Evolutionary conservation across 92 coral and sea anemone species (phyloP).

Genomic region (Siderastrea siderea): DNA sequence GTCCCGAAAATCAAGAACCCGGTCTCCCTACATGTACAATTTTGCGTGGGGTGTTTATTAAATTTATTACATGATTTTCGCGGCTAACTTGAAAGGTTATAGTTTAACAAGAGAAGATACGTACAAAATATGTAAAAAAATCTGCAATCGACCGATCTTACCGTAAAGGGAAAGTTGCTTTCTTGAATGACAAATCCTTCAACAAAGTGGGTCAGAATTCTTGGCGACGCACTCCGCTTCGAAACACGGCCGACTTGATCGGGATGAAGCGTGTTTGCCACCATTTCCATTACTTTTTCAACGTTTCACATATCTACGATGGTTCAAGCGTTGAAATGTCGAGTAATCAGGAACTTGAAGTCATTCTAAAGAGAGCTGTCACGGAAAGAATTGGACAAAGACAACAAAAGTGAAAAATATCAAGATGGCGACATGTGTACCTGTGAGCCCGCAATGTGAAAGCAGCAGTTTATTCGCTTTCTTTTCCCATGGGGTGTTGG

Average conservation of each 20-base stretch:
- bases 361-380: background rate
- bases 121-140: background rate
- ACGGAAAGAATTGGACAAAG: constrained; percentile 29
- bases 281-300: constrained; percentile 87
- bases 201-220: constrained; percentile 92
- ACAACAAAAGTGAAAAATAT: constrained; percentile 19
- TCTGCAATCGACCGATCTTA: constrained; percentile 28
- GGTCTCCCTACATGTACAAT: too few relatives aligned
- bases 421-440: constrained; percentile 54
- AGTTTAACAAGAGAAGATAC: background rate
- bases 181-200: constrained; percentile 99
- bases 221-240: constrained; percentile 79
- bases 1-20: too few relatives aligned
- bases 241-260: constrained; percentile 76
- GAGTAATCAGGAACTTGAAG: background rate
- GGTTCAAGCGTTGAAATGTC: background rate
- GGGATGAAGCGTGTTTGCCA: constrained; percentile 68
- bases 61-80: too few relatives aligned
- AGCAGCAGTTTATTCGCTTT: background rate
- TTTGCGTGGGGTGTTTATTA: too few relatives aligned
- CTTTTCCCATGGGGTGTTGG: background rate
- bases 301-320: constrained; percentile 12
- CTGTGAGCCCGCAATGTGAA: constrained; percentile 20
- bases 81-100: too few relatives aligned
- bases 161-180: constrained; percentile 99